Conservation (phyloP, 2,797 vertebrate genomes). For the Darevskia nairensis region DNA sequence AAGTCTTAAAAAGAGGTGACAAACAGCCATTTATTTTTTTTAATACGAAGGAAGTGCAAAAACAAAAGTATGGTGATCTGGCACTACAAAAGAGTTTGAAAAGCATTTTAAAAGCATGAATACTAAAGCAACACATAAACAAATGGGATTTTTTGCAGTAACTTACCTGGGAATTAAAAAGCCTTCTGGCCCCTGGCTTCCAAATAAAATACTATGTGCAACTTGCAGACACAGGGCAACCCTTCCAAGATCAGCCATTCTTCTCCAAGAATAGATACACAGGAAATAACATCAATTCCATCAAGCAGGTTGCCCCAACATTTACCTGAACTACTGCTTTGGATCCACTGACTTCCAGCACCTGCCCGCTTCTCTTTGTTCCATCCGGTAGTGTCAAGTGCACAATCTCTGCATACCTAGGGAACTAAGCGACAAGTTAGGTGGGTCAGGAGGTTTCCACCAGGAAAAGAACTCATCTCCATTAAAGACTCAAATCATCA, state of each 20-base stretch:
- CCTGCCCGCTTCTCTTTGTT: constrained; percentile 90
- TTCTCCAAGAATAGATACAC: background rate
- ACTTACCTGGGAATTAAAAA: background rate
- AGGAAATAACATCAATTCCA: fast-evolving
- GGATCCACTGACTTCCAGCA: constrained; percentile 91
- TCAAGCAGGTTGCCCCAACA: background rate
- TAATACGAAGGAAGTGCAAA: too few species aligned
- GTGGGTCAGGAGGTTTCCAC: background rate
- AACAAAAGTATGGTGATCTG: too few species aligned
- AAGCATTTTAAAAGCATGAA: background rate
- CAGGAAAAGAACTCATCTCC: background rate
- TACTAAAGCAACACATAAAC: background rate
- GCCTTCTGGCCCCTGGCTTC: background rate
- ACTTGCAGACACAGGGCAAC: background rate
- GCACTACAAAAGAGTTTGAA: background rate
- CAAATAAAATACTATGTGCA: background rate
- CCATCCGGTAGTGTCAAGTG: constrained; percentile 92
- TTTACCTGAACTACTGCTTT: constrained; percentile 93
- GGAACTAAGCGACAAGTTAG: constrained; percentile 80
- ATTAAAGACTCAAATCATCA: background rate
- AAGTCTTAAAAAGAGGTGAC: background rate
- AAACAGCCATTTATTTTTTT: too few species aligned
- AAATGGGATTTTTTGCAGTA: background rate
- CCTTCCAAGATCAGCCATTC: background rate
- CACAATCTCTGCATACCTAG: constrained; percentile 91